Conservation (phyloP, 2,113 vertebrate genomes). For the Anhinga anhinga region DNA sequence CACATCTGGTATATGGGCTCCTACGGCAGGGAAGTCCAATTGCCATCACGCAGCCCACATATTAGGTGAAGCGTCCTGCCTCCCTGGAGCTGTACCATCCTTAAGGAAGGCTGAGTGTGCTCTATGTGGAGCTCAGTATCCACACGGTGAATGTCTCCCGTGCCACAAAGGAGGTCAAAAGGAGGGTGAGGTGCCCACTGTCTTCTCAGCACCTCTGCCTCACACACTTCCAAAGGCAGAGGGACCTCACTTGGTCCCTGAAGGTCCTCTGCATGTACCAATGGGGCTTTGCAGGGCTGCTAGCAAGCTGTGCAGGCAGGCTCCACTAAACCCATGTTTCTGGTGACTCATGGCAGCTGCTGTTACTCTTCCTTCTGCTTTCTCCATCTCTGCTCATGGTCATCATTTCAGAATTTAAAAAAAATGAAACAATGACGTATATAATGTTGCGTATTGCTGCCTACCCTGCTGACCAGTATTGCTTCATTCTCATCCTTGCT, state of each 20-base stretch:
- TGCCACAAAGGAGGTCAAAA: neutral
- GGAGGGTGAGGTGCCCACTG: neutral
- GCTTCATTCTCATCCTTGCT: neutral
- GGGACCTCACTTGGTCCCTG: neutral
- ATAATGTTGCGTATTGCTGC: neutral
- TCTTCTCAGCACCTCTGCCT: neutral
- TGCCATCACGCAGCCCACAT: neutral
- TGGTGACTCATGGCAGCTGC: neutral
- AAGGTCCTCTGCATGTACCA: neutral
- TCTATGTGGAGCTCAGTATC: neutral
- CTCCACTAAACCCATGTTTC: neutral
- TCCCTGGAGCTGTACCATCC: neutral
- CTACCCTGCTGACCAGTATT: neutral
- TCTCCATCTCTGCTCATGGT: neutral
- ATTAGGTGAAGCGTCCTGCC: neutral
- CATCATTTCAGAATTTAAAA: neutral
- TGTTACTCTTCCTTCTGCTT: conserved; percentile 25
- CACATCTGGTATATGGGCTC: neutral
- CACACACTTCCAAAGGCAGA: neutral
- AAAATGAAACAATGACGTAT: neutral
- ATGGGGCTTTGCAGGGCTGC: neutral
- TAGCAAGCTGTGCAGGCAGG: neutral
- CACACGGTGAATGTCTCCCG: accelerated
- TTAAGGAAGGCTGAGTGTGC: neutral
- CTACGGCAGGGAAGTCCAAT: neutral